Evolutionary conservation across 2,113 vertebrate species (phyloP), one percentile per base, ranked within the genome.

Genomic region (Campylorhamphus procurvoides): DNA sequence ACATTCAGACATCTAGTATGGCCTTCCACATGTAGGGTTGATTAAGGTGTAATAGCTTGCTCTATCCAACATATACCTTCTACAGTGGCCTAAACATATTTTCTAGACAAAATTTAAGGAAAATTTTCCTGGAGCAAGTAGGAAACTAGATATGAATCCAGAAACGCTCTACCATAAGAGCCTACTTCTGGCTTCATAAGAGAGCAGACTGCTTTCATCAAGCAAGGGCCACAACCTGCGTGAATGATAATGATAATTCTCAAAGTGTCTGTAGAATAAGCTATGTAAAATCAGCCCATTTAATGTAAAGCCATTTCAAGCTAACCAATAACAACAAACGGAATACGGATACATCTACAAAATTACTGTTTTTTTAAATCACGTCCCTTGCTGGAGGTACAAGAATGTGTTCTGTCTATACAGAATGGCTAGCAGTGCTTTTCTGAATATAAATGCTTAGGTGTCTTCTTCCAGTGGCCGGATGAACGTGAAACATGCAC

Each of bases 211-310:
- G 14, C 44, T 64, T 29, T 13, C n/a, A 76, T 7, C 44, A 81
- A 19, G 18, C 37, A 49, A 1, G 1, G 24, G 17, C 31, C n/a
- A 76, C 0, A 3, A 10, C 13, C 37, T 62, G 9, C 4, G 31
- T 49, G 14, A 2, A 2, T 16, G 31, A 56, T 16, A 62, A 74
- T 28, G n/a, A n/a, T n/a, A 78, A 84, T 72, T 25, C 35, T 31
- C 18, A 4, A 49, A 10, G 13, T 6, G 16, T 23, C n/a, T 53
- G 15, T 55, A 53, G 18, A 4, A 31, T 53, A 53, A 55, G 18
- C n/a, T 53, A 53, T 20, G n/a, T 56, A 53, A 62, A 74, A 42
- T 19, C 31, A 62, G 35, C 12, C 16, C 4, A 1, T 37, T 67
- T 29, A 37, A 60, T 23, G 9, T 3, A 3, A 10, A 60, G 39